Percentiles rank a stretch among this genome's conserved stretches.
phyloP scores from a whole-genome alignment of 2,888 invertebrate genomes.

The Watsonalla cultraria region DNA sequence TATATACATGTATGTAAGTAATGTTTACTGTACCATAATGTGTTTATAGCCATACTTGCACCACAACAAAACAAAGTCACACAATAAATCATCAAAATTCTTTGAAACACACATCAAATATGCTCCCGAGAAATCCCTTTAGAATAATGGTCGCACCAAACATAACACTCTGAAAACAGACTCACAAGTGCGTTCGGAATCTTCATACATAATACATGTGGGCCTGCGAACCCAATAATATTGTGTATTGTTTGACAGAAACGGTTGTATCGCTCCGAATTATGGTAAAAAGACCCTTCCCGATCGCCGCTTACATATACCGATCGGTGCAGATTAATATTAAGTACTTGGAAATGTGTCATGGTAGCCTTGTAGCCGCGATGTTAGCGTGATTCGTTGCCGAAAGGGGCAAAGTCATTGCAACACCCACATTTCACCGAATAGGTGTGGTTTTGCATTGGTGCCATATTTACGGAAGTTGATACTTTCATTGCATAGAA shows the following conservation, averaged over 20 bases:
- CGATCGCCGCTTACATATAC: neutral
- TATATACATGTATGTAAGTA: too few species aligned
- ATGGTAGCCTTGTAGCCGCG: too few species aligned
- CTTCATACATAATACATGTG: slow-evolving; percentile 68
- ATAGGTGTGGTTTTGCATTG: too few species aligned
- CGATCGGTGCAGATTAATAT: neutral
- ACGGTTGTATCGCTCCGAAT: slow-evolving; percentile 45
- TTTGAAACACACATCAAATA: slow-evolving; percentile 8
- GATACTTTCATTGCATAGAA: too few species aligned
- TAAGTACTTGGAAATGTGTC: neutral
- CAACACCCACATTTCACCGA: too few species aligned
- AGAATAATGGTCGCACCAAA: slow-evolving; percentile 1
- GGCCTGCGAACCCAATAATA: slow-evolving; percentile 52
- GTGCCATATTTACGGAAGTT: too few species aligned
- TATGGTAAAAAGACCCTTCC: slow-evolving; percentile 51
- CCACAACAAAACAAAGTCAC: too few species aligned
- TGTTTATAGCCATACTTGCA: too few species aligned
- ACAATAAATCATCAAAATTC: neutral
- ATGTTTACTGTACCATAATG: too few species aligned
- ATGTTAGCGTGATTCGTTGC: too few species aligned
- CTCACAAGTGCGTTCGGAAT: slow-evolving; percentile 37
- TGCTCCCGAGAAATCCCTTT: slow-evolving; percentile 9
- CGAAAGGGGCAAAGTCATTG: too few species aligned
- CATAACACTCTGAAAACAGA: slow-evolving; percentile 16
- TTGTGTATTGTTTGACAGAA: slow-evolving; percentile 61